Conservation (phyloP, 2,113 vertebrate genomes). For the Etia nguti region DNA sequence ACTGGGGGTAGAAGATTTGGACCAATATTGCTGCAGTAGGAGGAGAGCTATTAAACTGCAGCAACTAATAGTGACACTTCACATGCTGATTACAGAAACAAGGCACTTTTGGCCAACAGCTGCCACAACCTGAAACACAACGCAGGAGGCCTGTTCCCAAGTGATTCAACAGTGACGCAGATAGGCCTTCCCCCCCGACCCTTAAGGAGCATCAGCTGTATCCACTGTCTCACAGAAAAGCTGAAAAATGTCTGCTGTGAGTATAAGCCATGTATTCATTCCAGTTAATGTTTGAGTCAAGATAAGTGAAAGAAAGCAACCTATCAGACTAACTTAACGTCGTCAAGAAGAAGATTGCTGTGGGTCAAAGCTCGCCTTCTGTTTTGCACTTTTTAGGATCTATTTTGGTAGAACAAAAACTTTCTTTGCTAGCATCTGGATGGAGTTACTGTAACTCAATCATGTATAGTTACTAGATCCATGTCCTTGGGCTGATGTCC, state of each 20-base stretch:
- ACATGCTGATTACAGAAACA: not conserved
- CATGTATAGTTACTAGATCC: not conserved
- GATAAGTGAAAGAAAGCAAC: not conserved
- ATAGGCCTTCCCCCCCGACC: not conserved
- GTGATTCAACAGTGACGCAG: not conserved
- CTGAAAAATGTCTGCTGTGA: constrained; percentile 1
- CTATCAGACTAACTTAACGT: not conserved
- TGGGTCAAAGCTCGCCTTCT: not conserved
- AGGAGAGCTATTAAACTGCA: not conserved
- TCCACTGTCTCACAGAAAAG: not conserved
- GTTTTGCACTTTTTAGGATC: not conserved
- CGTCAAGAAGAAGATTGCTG: not conserved
- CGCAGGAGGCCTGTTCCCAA: not conserved
- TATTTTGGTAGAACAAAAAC: not conserved
- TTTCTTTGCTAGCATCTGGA: constrained; percentile 4
- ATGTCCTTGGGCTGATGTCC: constrained; percentile 3
- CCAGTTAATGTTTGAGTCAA: not conserved
- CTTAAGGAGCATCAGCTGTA: not conserved
- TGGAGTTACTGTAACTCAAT: constrained; percentile 41
- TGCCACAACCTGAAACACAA: not conserved
- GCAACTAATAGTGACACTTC: not conserved
- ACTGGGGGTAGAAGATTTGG: not conserved
- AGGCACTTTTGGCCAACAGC: not conserved
- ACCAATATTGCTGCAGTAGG: not conserved
- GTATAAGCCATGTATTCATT: not conserved